phyloP scores from a whole-genome alignment of 2,888 invertebrate species.

The Leucozona laternaria region DNA sequence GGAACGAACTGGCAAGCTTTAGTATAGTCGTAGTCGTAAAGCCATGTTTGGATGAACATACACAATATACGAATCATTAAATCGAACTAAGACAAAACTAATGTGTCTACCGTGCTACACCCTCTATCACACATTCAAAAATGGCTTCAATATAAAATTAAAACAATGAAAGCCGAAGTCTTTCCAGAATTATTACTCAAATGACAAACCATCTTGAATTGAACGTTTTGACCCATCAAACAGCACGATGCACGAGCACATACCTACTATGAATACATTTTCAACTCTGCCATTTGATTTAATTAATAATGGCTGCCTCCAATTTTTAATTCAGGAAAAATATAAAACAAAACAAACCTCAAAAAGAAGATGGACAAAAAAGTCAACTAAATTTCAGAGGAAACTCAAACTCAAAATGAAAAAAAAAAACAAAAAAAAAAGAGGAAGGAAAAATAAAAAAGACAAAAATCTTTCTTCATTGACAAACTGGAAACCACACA shows the following conservation, averaged over 20 bases:
- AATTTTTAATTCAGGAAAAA: too few species aligned
- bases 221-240: not conserved
- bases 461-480: constrained; percentile 24
- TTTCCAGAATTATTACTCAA: too few species aligned
- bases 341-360: constrained; percentile 7
- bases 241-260: not conserved
- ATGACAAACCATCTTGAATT: not conserved
- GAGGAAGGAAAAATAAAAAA: constrained; percentile 3
- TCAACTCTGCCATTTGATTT: constrained; percentile 59
- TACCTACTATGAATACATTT: constrained; percentile 6
- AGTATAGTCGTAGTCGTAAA: too few species aligned
- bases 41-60: too few species aligned
- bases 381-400: constrained; percentile 33
- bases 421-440: constrained; percentile 1
- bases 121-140: too few species aligned
- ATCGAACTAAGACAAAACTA: too few species aligned
- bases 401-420: constrained; percentile 25
- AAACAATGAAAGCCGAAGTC: too few species aligned
- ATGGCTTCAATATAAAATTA: too few species aligned
- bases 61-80: too few species aligned
- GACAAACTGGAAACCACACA: constrained; percentile 65
- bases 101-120: too few species aligned
- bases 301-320: constrained; percentile 61
- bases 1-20: too few species aligned
- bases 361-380: constrained; percentile 14